Conservation (phyloP, 2,797 vertebrate genomes). For the Iguana delicatissima region DNA sequence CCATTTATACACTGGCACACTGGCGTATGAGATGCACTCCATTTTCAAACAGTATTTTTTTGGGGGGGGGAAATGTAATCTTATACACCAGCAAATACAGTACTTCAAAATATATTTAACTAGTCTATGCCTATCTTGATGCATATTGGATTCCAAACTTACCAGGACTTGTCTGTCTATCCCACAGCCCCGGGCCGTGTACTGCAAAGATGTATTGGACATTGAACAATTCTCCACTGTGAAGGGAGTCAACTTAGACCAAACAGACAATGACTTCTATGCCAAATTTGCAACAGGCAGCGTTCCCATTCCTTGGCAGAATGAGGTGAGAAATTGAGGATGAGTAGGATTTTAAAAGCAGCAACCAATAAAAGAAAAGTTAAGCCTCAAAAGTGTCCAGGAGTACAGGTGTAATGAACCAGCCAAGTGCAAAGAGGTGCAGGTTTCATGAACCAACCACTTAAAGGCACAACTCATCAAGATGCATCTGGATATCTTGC, state of each 20-base stretch:
- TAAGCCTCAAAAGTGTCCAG: background rate
- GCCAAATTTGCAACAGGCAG: slow-evolving; percentile 84
- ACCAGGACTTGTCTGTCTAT: rapidly evolving
- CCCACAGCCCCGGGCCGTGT: slow-evolving; percentile 84
- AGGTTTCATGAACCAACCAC: background rate
- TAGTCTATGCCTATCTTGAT: background rate
- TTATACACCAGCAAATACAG: too few relatives aligned
- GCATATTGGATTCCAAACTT: background rate
- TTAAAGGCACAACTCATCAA: too few relatives aligned
- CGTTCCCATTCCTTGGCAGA: slow-evolving; percentile 86
- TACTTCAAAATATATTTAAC: background rate
- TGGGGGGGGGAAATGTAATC: too few relatives aligned
- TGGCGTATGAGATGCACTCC: too few relatives aligned
- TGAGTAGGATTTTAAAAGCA: too few relatives aligned
- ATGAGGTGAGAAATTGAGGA: slow-evolving; percentile 78
- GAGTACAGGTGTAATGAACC: background rate
- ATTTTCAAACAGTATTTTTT: too few relatives aligned
- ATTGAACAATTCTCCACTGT: slow-evolving; percentile 88
- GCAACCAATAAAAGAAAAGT: background rate
- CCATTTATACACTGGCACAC: too few relatives aligned
- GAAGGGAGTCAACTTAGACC: slow-evolving; percentile 84
- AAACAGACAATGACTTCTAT: slow-evolving; percentile 82
- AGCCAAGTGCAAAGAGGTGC: background rate
- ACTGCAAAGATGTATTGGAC: slow-evolving; percentile 89
- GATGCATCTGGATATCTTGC: background rate